phyloP scores from a whole-genome alignment of 2,888 invertebrate species.

The Galerucella calmariensis region DNA sequence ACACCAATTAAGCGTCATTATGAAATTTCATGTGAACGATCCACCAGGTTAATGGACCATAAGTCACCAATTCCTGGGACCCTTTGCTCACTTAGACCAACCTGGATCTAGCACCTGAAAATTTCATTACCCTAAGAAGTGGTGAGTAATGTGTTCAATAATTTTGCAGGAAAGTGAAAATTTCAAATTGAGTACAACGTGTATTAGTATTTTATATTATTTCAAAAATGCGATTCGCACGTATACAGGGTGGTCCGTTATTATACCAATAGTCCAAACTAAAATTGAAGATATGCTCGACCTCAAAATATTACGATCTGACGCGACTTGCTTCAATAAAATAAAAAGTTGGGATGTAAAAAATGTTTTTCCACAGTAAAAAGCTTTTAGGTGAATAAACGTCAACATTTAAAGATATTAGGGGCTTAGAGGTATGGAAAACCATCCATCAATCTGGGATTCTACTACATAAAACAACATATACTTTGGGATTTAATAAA shows the following conservation, averaged over 20 bases:
- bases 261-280: no score
- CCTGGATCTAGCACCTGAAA: conserved; percentile 40
- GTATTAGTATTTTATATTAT: background rate
- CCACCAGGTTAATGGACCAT: conserved; percentile 42
- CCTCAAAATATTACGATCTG: no score
- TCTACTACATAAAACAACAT: background rate
- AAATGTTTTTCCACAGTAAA: no score
- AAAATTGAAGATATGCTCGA: no score
- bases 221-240: background rate
- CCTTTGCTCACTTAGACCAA: conserved; percentile 12
- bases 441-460: no score
- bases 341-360: no score
- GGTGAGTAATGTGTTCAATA: conserved; percentile 17
- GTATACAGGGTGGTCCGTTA: no score
- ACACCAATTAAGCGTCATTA: conserved; percentile 33
- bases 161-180: conserved; percentile 3
- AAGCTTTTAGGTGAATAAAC: no score
- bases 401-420: no score
- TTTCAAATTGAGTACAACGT: background rate
- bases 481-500: background rate
- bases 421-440: no score
- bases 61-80: conserved; percentile 36
- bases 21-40: conserved; percentile 42
- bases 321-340: no score
- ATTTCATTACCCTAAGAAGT: conserved; percentile 29